These are phyloP conservation scores for Lates japonicus DNA, from an alignment of 2,797 vertebrate genomes.

Conservation along the genomic window DNA sequence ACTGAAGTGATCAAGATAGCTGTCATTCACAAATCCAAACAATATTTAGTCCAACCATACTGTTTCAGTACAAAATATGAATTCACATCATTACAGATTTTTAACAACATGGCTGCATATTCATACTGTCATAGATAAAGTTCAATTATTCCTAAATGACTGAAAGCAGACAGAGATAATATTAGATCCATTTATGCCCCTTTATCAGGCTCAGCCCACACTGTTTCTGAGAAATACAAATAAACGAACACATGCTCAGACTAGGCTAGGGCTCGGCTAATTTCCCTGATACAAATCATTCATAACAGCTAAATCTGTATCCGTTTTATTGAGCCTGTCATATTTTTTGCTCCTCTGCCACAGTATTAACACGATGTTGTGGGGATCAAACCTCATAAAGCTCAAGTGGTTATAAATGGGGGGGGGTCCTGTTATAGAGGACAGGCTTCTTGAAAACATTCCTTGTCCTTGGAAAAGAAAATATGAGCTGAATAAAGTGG, in stretches of 20 bases:
- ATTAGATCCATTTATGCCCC: not conserved
- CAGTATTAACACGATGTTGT: slow-evolving; percentile 28
- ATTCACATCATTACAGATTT: not conserved
- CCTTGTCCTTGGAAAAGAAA: slow-evolving; percentile 43
- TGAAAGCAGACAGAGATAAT: not conserved
- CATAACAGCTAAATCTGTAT: not conserved
- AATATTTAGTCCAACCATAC: not conserved
- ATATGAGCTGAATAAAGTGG: slow-evolving; percentile 77
- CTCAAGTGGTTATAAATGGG: not conserved
- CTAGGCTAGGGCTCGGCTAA: not conserved
- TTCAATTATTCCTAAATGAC: slow-evolving; percentile 3
- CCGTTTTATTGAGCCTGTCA: slow-evolving; percentile 14
- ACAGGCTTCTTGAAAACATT: slow-evolving; percentile 29
- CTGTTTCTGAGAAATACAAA: not conserved
- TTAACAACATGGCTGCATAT: not conserved
- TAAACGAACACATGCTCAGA: not conserved
- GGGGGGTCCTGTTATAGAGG: slow-evolving; percentile 5
- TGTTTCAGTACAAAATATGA: not conserved
- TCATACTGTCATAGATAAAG: not conserved
- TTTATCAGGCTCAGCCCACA: not conserved
- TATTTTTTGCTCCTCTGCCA: slow-evolving; percentile 6
- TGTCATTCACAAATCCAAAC: not conserved
- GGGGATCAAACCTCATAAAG: slow-evolving; percentile 17
- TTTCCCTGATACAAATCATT: slow-evolving; percentile 20
- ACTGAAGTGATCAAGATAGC: not conserved